Percentiles rank a stretch among this genome's conserved stretches.
phyloP scores from a whole-genome alignment of 2,113 vertebrate genomes.

The Melanotaenia duboulayi region DNA sequence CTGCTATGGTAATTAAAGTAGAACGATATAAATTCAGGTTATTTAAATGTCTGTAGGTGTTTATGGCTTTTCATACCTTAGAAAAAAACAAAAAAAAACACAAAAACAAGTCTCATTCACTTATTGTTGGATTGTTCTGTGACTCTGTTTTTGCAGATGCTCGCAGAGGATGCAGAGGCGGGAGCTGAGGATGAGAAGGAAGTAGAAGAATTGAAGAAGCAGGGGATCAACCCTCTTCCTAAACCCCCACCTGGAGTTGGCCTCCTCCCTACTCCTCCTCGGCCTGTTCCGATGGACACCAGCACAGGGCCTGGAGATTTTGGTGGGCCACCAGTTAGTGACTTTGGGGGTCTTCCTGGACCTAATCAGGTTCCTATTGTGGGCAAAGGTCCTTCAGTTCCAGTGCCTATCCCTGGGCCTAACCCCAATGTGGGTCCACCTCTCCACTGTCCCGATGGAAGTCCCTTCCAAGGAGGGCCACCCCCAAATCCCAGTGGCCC shows the following conservation, averaged over 20 bases:
- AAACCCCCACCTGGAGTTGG: constrained; percentile 89
- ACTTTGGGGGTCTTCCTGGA: constrained; percentile 64
- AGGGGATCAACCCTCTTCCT: constrained; percentile 92
- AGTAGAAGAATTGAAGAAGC: constrained; percentile 96
- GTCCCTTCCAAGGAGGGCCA: constrained; percentile 76
- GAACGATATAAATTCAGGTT: no score
- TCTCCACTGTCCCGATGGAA: constrained; percentile 76
- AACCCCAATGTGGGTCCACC: constrained; percentile 71
- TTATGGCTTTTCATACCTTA: background rate
- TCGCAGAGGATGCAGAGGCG: constrained; percentile 93
- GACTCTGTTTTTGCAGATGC: constrained; percentile 82
- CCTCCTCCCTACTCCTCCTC: constrained; percentile 87
- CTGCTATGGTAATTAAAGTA: no score
- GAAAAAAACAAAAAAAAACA: no score
- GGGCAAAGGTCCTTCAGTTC: constrained; percentile 64
- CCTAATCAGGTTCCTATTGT: constrained; percentile 68
- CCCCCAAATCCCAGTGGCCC: constrained; percentile 79
- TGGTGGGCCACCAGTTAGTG: constrained; percentile 25
- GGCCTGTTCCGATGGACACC: constrained; percentile 73
- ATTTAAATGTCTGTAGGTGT: background rate
- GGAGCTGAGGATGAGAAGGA: constrained; percentile 97
- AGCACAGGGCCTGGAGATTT: constrained; percentile 80
- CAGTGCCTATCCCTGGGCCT: constrained; percentile 51
- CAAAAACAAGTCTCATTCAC: background rate
- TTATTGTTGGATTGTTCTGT: background rate